Conservation (phyloP, 2,888 invertebrate genomes). For the Meiosimyza decipiens region DNA sequence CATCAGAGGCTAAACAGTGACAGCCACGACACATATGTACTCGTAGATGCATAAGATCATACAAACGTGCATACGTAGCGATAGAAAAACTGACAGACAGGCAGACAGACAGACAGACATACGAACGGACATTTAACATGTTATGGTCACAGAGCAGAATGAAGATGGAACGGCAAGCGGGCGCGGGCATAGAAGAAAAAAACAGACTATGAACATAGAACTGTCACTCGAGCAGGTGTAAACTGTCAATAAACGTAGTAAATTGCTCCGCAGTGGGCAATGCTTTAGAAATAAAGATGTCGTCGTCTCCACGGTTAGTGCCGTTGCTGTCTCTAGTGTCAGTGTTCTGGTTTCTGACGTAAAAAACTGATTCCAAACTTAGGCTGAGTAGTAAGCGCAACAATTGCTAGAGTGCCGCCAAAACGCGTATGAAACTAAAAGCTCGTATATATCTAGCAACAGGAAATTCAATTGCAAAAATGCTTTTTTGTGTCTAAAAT, state of each 20-base stretch:
- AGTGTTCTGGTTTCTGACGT: neutral
- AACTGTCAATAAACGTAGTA: conserved; percentile 55
- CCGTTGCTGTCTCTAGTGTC: neutral
- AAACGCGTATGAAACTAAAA: too few species aligned
- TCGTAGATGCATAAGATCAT: too few species aligned
- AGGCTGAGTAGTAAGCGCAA: too few species aligned
- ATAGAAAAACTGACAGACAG: neutral
- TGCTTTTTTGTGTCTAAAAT: too few species aligned
- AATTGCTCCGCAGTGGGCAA: conserved; percentile 41
- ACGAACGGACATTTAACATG: too few species aligned
- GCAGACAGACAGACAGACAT: neutral
- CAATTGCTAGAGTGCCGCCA: too few species aligned
- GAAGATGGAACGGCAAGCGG: neutral
- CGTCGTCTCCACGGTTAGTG: neutral
- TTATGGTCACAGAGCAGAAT: neutral
- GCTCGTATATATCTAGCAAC: too few species aligned
- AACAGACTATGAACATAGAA: neutral
- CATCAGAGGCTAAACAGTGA: too few species aligned
- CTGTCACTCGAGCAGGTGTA: conserved; percentile 59
- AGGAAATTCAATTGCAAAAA: too few species aligned
- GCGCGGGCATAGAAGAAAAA: neutral
- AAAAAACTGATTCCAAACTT: too few species aligned
- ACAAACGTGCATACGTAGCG: neutral
- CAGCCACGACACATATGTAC: too few species aligned
- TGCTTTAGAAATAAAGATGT: conserved; percentile 41